phyloP scores from a whole-genome alignment of 2,797 vertebrate species.

The Carduelis carduelis region DNA sequence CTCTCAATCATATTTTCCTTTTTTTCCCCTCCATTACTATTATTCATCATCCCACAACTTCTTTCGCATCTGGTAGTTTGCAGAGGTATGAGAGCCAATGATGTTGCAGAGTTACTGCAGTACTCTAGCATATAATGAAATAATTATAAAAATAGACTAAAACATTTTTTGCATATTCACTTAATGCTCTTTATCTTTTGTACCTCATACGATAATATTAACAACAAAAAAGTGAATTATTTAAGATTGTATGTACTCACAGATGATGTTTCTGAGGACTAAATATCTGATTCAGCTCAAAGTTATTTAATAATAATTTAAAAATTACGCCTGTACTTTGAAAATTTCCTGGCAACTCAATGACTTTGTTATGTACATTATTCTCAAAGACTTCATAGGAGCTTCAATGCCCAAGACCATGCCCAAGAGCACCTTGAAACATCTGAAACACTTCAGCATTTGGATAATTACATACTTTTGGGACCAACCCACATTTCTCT shows the following conservation, averaged over 20 bases:
- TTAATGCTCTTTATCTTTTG: background rate
- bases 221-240: background rate
- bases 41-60: background rate
- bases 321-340: background rate
- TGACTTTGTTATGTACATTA: slow-evolving; percentile 2
- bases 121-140: background rate
- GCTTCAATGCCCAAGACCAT: slow-evolving; percentile 18
- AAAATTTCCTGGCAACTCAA: slow-evolving; percentile 14
- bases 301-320: slow-evolving; percentile 6
- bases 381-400: slow-evolving; percentile 25
- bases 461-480: slow-evolving; percentile 44
- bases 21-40: background rate
- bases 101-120: background rate
- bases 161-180: background rate
- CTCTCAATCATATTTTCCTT: background rate
- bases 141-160: background rate
- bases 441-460: slow-evolving; percentile 62
- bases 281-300: background rate
- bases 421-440: slow-evolving; percentile 62
- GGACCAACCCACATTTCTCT: slow-evolving; percentile 56
- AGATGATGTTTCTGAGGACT: background rate
- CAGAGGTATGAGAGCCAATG: background rate
- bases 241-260: background rate
- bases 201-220: background rate
- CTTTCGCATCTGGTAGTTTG: background rate